Evolutionary conservation across 2,113 vertebrate species (phyloP).

Genomic region (Naja naja): DNA sequence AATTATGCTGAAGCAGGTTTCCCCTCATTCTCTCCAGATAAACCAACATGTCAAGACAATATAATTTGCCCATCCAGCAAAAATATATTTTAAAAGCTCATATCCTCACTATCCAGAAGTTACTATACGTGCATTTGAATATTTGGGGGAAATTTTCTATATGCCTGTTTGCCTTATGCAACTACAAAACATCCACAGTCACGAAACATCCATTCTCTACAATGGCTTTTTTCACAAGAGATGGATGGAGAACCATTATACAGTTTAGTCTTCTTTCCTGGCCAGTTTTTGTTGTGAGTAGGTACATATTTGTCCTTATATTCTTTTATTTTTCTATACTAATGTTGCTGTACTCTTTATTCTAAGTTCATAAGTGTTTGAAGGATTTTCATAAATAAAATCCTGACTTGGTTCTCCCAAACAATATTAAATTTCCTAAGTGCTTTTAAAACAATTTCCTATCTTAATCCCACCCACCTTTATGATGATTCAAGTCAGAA

Average conservation of each 20-base stretch:
- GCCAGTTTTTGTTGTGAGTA: background rate
- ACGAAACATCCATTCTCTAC: background rate
- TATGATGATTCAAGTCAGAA: background rate
- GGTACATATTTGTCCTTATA: background rate
- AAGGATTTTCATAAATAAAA: background rate
- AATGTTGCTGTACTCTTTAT: background rate
- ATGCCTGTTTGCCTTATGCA: background rate
- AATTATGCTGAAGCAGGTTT: background rate
- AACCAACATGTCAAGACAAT: background rate
- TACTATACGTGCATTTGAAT: background rate
- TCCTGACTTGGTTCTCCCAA: background rate
- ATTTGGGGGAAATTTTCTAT: background rate
- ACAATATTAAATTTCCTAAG: background rate
- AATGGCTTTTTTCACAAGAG: background rate
- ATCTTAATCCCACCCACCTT: background rate
- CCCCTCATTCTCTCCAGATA: conserved; percentile 8
- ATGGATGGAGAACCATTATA: background rate
- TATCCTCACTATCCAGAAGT: background rate
- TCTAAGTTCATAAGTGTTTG: background rate
- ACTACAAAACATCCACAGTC: background rate
- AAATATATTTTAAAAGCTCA: background rate
- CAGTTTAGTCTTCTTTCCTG: background rate
- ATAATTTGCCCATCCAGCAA: background rate
- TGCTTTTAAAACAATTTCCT: background rate
- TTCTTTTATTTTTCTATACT: background rate